Evolutionary conservation across 2,888 invertebrate genomes (phyloP), one percentile per base, ranked within the genome.

Genomic region (Trachelus troglodyta): DNA sequence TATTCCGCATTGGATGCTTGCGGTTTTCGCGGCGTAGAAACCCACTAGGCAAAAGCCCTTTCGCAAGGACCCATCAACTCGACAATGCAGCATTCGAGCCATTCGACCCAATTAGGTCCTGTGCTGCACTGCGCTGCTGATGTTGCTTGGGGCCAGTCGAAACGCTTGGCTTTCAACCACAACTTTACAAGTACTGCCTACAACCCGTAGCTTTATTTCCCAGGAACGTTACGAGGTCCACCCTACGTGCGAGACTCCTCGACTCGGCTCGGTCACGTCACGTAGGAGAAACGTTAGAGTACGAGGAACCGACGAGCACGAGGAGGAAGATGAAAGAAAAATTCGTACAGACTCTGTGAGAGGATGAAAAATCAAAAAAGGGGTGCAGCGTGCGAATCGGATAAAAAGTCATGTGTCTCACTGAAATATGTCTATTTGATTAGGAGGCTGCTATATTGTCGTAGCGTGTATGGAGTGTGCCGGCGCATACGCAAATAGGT

Each of bases 401-500:
- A 3, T 35, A 74, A 74, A 74, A 34, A 74, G 74, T 30, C n/a
- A 34, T 12, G 34, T 4, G 74, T 34, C 73, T 73, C 34, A 23
- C 34, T 80, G 80, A 84, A 81, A 85, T 85, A 84, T 77, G 81
- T 81, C 79, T 87, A 85, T 87, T 87, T 86, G 85, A 85, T 84
- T 82, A 84, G 86, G 85, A 83, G 30, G 37, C 75, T 15, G 56
- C 73, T 56, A 69, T 77, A 77, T 69, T 77, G 79, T 76, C 74
- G 75, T 79, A 82, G 23, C 82, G 85, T 87, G 84, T 85, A 83
- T 87, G 81, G 88, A 88, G 89, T 89, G 90, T 90, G 89, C 85
- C 83, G 83, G 73, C 84, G 90, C 89, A 89, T 90, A 90, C 82
- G 87, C 86, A 90, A 90, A 90, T 90, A 90, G 82, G 83, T 80